These are phyloP conservation scores for Antheraea yamamai DNA, from an alignment of 2,888 invertebrate species.

Conservation along the genomic window DNA sequence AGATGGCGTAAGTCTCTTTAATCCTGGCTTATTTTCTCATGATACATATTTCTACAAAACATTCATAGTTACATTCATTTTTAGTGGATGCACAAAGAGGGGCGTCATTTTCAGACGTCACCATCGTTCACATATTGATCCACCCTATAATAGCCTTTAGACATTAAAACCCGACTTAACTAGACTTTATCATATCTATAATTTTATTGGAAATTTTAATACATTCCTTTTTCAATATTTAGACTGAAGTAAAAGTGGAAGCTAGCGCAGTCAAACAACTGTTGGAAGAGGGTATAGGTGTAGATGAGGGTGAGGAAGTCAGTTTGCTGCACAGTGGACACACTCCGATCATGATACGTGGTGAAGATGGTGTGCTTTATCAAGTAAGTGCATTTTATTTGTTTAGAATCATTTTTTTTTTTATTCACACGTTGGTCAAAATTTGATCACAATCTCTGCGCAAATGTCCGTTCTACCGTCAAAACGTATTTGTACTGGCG, in stretches of 20 bases:
- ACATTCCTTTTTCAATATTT: constrained; percentile 19
- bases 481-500: no score
- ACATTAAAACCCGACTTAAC: no score
- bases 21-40: background rate
- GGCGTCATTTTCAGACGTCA: no score
- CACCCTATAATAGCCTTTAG: no score
- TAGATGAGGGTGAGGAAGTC: constrained; percentile 72
- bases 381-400: constrained; percentile 69
- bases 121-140: no score
- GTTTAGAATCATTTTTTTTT: background rate
- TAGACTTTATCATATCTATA: no score
- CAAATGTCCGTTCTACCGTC: no score
- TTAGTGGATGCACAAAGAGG: no score
- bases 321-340: constrained; percentile 66
- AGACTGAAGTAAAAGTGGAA: constrained; percentile 75
- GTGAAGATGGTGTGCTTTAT: constrained; percentile 91
- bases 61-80: no score
- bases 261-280: constrained; percentile 84
- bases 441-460: background rate
- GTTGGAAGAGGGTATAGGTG: constrained; percentile 66
- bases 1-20: constrained; percentile 69
- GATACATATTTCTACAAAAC: no score
- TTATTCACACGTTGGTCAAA: background rate
- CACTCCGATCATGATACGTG: constrained; percentile 89
- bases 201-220: background rate